phyloP scores from a whole-genome alignment of 2,113 vertebrate species.

The Phoxinus phoxinus region DNA sequence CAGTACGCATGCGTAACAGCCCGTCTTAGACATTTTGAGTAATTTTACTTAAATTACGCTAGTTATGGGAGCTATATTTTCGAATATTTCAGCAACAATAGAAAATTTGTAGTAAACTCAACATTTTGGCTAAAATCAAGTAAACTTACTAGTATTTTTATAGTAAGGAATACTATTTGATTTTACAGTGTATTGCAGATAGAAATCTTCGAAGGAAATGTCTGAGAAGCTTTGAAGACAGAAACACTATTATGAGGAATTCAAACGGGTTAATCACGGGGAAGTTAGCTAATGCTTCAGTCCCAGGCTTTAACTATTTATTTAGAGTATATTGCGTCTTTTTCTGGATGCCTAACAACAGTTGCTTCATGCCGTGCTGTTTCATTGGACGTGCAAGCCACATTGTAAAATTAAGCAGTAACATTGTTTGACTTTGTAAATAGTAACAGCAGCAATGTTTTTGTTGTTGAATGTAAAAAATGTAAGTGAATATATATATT shows the following conservation, averaged over 20 bases:
- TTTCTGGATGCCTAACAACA: conserved; percentile 31
- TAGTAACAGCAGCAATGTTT: conserved; percentile 6
- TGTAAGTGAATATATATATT: background rate
- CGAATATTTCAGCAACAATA: no score
- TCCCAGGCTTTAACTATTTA: background rate
- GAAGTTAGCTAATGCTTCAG: conserved; percentile 27
- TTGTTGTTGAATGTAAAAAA: no score
- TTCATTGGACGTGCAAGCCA: conserved; percentile 3
- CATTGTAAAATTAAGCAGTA: conserved; percentile 29
- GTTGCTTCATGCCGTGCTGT: conserved; percentile 18
- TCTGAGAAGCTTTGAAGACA: conserved; percentile 26
- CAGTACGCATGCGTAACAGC: no score
- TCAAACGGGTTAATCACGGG: conserved; percentile 65
- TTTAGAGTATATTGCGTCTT: background rate
- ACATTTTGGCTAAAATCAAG: no score
- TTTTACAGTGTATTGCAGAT: conserved; percentile 23
- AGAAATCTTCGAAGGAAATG: conserved; percentile 28
- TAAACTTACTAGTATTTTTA: no score
- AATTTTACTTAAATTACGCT: no score
- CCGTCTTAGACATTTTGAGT: no score
- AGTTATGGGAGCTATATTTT: no score
- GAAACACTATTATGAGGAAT: conserved; percentile 33
- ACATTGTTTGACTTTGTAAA: conserved; percentile 22
- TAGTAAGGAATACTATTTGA: no score
- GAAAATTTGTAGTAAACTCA: no score